Conservation (phyloP, 2,888 invertebrate genomes). For the Ceraclea dissimilis region DNA sequence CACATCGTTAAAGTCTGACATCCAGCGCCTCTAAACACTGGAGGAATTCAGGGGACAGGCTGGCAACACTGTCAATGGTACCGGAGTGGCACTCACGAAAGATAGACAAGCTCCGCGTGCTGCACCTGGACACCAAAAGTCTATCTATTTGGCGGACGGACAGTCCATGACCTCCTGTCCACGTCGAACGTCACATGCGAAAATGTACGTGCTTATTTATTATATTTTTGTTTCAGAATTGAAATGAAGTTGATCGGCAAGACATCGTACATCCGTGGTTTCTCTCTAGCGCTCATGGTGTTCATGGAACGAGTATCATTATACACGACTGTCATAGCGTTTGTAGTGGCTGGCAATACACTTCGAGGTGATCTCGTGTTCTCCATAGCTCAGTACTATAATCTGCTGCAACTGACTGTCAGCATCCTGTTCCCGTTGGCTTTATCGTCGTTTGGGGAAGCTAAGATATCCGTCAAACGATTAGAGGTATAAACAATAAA, state of each 20-base stretch:
- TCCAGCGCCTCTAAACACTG: no score
- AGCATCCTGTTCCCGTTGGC: slow-evolving; percentile 59
- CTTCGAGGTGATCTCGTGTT: slow-evolving; percentile 61
- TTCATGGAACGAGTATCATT: slow-evolving; percentile 80
- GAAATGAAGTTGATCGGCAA: slow-evolving; percentile 40
- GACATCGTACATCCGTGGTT: slow-evolving; percentile 42
- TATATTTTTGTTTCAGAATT: slow-evolving; percentile 33
- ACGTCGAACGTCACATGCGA: no score
- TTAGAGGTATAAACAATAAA: slow-evolving; percentile 56
- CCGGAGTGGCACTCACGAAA: no score
- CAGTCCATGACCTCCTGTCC: no score
- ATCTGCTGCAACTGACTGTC: slow-evolving; percentile 60
- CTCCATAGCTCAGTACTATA: slow-evolving; percentile 70
- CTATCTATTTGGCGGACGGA: no score
- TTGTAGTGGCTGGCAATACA: slow-evolving; percentile 57
- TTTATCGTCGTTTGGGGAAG: slow-evolving; percentile 54
- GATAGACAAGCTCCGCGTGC: no score
- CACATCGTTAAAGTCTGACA: no score
- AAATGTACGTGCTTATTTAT: no score
- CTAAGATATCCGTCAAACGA: slow-evolving; percentile 54
- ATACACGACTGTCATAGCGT: slow-evolving; percentile 70
- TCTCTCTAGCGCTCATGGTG: slow-evolving; percentile 59
- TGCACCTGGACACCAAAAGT: no score
- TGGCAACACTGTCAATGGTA: no score
- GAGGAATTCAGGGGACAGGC: no score